Evolutionary conservation across 2,113 vertebrate genomes (phyloP).

Genomic region (Labrus mixtus): DNA sequence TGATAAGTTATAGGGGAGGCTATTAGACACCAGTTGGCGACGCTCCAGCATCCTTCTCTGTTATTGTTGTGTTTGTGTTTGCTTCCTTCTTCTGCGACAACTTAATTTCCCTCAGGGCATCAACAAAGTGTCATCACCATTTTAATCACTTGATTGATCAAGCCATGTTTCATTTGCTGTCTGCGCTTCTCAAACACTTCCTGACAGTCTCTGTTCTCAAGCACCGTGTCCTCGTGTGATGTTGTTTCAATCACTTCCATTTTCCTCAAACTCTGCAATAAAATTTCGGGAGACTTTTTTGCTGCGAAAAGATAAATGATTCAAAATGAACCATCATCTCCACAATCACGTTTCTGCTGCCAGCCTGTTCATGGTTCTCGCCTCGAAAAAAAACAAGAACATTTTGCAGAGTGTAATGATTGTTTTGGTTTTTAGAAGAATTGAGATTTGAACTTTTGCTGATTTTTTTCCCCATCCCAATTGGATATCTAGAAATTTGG

Average conservation of each 20-base stretch:
- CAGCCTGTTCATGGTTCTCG: slow-evolving; percentile 9
- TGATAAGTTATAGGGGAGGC: not conserved
- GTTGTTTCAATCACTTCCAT: slow-evolving; percentile 17
- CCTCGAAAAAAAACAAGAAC: slow-evolving; percentile 29
- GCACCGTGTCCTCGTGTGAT: not conserved
- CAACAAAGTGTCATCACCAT: slow-evolving; percentile 51
- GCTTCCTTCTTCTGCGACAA: slow-evolving; percentile 25
- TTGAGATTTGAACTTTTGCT: slow-evolving; percentile 18
- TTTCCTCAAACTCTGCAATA: slow-evolving; percentile 24
- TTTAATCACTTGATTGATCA: slow-evolving; percentile 61
- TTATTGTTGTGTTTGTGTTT: slow-evolving; percentile 22
- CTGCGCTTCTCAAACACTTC: slow-evolving; percentile 6
- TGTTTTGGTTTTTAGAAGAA: not conserved
- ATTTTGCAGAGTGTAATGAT: slow-evolving; percentile 6
- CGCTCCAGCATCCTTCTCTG: not conserved
- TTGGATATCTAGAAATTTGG: slow-evolving; percentile 36
- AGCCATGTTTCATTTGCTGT: slow-evolving; percentile 42
- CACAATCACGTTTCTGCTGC: slow-evolving; percentile 12
- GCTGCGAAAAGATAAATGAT: slow-evolving; percentile 18
- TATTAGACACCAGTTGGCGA: slow-evolving; percentile 14
- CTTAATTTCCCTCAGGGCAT: slow-evolving; percentile 47
- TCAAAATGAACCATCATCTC: slow-evolving; percentile 25
- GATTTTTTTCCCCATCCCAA: slow-evolving; percentile 32
- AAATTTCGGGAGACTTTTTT: not conserved
- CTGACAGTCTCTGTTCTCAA: not conserved